Base-by-base conservation (phyloP, 1,140 invertebrate genomes). In the Trichoplusia ni region DNA sequence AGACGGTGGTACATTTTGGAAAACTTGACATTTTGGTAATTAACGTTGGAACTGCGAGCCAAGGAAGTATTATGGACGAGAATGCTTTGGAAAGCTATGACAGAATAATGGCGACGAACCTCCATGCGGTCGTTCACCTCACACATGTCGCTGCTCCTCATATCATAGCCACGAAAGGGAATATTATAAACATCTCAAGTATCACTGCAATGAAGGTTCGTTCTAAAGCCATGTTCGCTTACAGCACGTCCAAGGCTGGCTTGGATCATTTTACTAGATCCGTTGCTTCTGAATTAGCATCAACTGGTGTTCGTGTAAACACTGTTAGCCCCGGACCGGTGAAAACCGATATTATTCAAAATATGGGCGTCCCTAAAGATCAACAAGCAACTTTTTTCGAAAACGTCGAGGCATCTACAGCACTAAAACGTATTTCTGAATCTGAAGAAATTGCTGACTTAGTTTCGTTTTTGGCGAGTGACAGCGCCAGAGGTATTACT, bases 161-260 rank as follows among this genome's bases (percentile, higher is more conserved):
- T 81, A 85, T 97, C 1, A 90, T 94, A 7, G 84, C 92, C 72
- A 91, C 92, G 0, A 93, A 94, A 82, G 95, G 94, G 11, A 93
- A 92, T 63, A 93, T 95, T 69, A 92, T 96, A 0, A 96, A 96
- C 83, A 93, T 96, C 1, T 96, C 95, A 1, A 95, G 95, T 79
- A 93, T 44, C 11, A 23, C 40, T 1, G 53, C 9, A 2, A 13
- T 53, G 2, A 16, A 42, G 18, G 4, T 23, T 38, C 0, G 5
- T n/a, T 2, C 5, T 9, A 8, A 53, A 27, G 9, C 16, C 16
- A n/a, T n/a, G n/a, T 29, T 46, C n/a, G 18, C 58, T 4, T 96
- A 97, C 71, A 93, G 92, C 69, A 93, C 95, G 84, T 95, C 94
- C 16, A 97, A 97, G 89, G 85, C 94, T 58, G 95, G 94, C 14